Evolutionary conservation across 2,888 invertebrate species (phyloP), one percentile per base, ranked within the genome.

Genomic region (Megamerina dolium): DNA sequence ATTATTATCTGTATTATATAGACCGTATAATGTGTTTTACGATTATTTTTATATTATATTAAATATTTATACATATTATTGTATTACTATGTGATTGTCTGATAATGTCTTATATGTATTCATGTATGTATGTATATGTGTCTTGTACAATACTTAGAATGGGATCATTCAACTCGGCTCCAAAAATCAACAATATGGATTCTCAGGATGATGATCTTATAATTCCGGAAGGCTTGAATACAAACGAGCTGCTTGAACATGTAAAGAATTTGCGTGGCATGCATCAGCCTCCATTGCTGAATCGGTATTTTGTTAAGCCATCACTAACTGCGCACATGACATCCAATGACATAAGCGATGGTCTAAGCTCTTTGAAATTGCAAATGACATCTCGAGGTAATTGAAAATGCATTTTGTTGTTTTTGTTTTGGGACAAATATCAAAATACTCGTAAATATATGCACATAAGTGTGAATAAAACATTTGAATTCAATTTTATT

Each of bases 141-240:
- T n/a, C n/a, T n/a, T n/a, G n/a, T n/a, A n/a, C n/a, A n/a, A n/a
- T 29, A 4, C 18, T 10, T 67, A 83, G 83, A 68, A 84, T 84
- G 83, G 83, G 83, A 51, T 83, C 83, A 63, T 83, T 83, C 61
- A 80, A 79, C 48, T 82, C 82, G 41, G 75, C 80, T 14, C 81
- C 82, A 33, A 80, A 79, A 65, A 79, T 81, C 49, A 69, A 76
- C 48, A 81, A 81, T 59, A 75, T 75, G 43, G 82, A 82, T 61
- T 72, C 72, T 4, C 77, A 80, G 61, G 82, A 82, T 59, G 76
- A 77, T 53, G 76, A 76, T 42, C 57, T 80, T 13, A 66, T 71
- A 49, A 54, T 78, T 52, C 73, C 76, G 27, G 66, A 71, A 41
- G 70, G 69, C 10, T 61, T 77, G 45, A 64, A 46, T 40, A 68